Evolutionary conservation across 1,140 invertebrate genomes (phyloP), one percentile per base, ranked within the genome.

Genomic region (Drosophila navojoa): DNA sequence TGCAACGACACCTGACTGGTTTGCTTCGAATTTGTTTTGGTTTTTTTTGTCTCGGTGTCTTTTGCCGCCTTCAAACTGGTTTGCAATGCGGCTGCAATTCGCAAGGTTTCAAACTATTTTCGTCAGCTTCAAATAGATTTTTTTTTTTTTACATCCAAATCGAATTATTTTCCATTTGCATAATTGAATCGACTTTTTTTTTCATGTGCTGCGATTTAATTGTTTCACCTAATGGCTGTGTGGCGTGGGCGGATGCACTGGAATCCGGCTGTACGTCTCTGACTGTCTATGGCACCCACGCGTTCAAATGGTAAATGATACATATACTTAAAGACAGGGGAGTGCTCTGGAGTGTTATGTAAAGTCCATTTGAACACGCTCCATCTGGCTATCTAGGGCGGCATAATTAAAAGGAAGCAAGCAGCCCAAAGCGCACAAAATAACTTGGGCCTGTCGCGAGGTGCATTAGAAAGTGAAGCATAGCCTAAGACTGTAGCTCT

Each of bases 171-270:
- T 42, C 42, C 54, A 69, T 74, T 77, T 80, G 70, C 63, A 74
- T 74, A 74, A 70, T 70, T 74, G 64, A 68, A 68, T 61, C 67
- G 71, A 55, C 32, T 10, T 53, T 32, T 53, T 53, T 38, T 61
- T 15, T 61, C 50, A 57, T 50, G 52, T 19, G 35, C 29, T 62
- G 40, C 27, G 58, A 60, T 55, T 79, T 87, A 86, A 87, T 87
- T 76, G 84, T 73, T 55, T 64, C 58, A 59, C 64, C 50, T 76
- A 67, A 81, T 86, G 72, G 73, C 44, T 57, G 49, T 22, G 42
- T 52, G 54, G 59, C 71, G 77, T 74, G 61, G 69, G 52, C 44
- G 45, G 44, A 58, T 66, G 47, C 22, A 57, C 53, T 44, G 22
- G 38, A 61, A 69, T 38, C 57, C 64, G 59, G 66, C n/a, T 57